Evolutionary conservation across 2,113 vertebrate species (phyloP), one percentile per base, ranked within the genome.

Genomic region (Coryphaenoides rupestris): DNA sequence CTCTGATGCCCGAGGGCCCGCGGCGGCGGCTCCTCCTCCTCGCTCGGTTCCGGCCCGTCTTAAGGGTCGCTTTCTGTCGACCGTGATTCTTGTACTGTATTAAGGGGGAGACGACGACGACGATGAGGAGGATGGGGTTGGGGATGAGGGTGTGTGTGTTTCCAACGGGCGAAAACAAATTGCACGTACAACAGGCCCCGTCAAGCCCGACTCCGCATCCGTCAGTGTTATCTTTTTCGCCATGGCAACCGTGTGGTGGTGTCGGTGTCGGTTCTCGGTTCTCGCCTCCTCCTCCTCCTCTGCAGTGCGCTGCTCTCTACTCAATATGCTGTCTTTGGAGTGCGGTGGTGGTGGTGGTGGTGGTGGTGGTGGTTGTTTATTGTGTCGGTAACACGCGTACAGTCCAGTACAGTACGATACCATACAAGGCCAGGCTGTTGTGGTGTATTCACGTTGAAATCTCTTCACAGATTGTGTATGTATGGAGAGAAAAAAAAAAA

Each of bases 211-310:
- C 77, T 77, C 69, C 74, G 73, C 76, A 76, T 82, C 78, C 75
- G 81, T 81, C 81, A 83, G 87, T 86, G 78, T 86, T 87, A 78
- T 72, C 69, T 83, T 89, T 68, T 83, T 89, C 81, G 78, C 84
- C 79, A 84, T 85, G 81, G 81, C 81, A 84, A 87, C 82, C 49
- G 76, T 75, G 73, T 69, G 75, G 81, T n/a, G n/a, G 77, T 82
- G 77, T 75, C 72, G 71, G 65, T 63, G 76, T 47, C 72, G 74
- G 70, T 79, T 76, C 63, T 61, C 70, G 23, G 75, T 78, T 73
- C 69, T 78, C 66, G 57, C 68, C 78, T 73, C 78, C 60, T 74
- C 76, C 79, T 81, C 84, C 81, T 74, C 76, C 79, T 81, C 84
- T 81, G 79, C 78, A 82, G 82, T 83, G 82, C 75, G 77, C 76